Evolutionary conservation across 1,140 invertebrate genomes (phyloP).

Genomic region (Micrasema longulum): DNA sequence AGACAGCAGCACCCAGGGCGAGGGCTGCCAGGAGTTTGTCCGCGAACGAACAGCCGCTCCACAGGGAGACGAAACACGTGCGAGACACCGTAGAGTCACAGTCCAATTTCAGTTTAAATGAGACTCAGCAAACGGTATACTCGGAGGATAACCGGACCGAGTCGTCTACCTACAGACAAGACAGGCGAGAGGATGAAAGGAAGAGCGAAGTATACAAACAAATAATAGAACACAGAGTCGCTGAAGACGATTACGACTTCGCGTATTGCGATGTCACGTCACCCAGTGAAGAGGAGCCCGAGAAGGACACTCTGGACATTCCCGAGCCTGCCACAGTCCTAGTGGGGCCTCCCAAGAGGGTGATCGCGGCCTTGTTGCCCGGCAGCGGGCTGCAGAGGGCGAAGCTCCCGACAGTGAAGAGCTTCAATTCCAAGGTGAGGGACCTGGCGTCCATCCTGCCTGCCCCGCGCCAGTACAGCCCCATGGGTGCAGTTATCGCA

Average conservation of each 20-base stretch:
- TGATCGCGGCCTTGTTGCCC: slow-evolving; percentile 45
- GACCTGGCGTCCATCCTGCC: slow-evolving; percentile 44
- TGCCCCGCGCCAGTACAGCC: background rate
- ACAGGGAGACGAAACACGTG: background rate
- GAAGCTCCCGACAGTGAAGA: slow-evolving; percentile 46
- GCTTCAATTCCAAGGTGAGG: slow-evolving; percentile 46
- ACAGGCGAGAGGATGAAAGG: no score
- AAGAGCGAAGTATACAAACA: background rate
- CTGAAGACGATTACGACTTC: slow-evolving; percentile 47
- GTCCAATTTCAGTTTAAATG: no score
- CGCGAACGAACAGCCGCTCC: slow-evolving; percentile 29
- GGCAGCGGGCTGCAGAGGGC: slow-evolving; percentile 48
- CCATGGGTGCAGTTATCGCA: background rate
- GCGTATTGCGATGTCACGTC: slow-evolving; percentile 52
- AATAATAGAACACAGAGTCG: background rate
- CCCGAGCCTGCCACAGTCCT: slow-evolving; percentile 12
- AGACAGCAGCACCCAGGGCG: background rate
- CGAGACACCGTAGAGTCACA: no score
- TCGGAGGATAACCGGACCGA: no score
- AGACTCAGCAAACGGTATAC: no score
- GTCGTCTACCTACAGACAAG: no score
- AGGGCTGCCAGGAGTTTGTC: slow-evolving; percentile 43
- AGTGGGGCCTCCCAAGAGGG: slow-evolving; percentile 43
- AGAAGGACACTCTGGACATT: slow-evolving; percentile 12
- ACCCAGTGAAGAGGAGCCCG: slow-evolving; percentile 49